Conservation (phyloP, 2,888 invertebrate species). For the Apodemia mormo region DNA sequence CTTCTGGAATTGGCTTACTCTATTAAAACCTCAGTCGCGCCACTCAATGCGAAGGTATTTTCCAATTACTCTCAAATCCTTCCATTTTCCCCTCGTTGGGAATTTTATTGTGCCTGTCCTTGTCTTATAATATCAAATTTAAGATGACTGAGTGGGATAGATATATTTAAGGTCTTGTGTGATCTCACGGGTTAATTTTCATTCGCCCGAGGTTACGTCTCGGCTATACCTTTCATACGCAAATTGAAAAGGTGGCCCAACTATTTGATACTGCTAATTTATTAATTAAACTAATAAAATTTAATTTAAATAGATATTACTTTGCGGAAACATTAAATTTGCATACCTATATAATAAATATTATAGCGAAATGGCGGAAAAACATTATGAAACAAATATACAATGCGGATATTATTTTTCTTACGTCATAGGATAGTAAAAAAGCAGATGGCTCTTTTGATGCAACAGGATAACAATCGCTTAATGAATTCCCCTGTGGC, state of each 20-base stretch:
- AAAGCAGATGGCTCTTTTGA: no score
- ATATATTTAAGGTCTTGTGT: slow-evolving; percentile 52
- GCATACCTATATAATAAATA: no score
- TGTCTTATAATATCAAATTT: slow-evolving; percentile 46
- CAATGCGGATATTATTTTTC: no score
- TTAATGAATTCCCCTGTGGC: no score
- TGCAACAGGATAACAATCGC: no score
- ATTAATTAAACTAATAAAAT: slow-evolving; percentile 22
- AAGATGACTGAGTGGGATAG: slow-evolving; percentile 48
- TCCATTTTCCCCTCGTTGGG: slow-evolving; percentile 69
- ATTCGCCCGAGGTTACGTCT: slow-evolving; percentile 66
- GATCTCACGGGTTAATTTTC: slow-evolving; percentile 75
- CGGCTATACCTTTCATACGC: slow-evolving; percentile 63
- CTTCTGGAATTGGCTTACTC: slow-evolving; percentile 29
- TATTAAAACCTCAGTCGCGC: slow-evolving; percentile 62
- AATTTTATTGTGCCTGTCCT: slow-evolving; percentile 67
- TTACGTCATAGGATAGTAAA: no score
- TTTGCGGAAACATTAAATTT: no score
- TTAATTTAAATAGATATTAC: no score
- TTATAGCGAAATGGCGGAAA: no score
- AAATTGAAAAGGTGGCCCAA: slow-evolving; percentile 67
- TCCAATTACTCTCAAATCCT: slow-evolving; percentile 80
- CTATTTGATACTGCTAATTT: slow-evolving; percentile 48
- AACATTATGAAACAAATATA: no score
- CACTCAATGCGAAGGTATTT: slow-evolving; percentile 77